Conservation (phyloP, 2,113 vertebrate genomes). For the Pandion haliaetus region DNA sequence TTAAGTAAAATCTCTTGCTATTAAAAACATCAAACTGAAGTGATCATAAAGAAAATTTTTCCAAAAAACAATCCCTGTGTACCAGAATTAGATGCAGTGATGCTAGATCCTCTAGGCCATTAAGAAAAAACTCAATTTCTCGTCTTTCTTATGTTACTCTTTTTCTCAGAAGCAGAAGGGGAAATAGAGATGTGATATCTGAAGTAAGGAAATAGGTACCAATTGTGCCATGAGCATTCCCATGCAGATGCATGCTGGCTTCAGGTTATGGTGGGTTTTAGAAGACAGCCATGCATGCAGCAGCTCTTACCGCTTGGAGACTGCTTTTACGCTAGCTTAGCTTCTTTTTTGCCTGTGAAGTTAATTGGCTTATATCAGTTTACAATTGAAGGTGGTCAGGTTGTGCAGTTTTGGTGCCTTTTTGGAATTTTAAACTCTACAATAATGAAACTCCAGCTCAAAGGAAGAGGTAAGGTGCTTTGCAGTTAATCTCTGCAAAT, state of each 20-base stretch:
- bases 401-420: not conserved
- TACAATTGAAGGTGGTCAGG: not conserved
- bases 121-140: not conserved
- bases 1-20: not conserved
- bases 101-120: not conserved
- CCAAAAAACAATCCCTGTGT: not conserved
- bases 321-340: not conserved
- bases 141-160: not conserved
- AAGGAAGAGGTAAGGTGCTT: constrained; percentile 25
- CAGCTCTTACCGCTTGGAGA: not conserved
- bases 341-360: not conserved
- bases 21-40: not conserved
- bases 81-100: not conserved
- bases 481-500: constrained; percentile 38
- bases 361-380: not conserved
- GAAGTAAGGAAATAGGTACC: not conserved
- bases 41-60: not conserved
- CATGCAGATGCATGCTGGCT: not conserved
- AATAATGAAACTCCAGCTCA: not conserved
- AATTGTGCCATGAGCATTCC: not conserved
- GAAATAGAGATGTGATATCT: not conserved
- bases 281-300: not conserved
- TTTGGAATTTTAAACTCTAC: not conserved
- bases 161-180: not conserved
- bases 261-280: not conserved